phyloP scores from a whole-genome alignment of 2,888 invertebrate species.

The Trypoxylon attenuatum region DNA sequence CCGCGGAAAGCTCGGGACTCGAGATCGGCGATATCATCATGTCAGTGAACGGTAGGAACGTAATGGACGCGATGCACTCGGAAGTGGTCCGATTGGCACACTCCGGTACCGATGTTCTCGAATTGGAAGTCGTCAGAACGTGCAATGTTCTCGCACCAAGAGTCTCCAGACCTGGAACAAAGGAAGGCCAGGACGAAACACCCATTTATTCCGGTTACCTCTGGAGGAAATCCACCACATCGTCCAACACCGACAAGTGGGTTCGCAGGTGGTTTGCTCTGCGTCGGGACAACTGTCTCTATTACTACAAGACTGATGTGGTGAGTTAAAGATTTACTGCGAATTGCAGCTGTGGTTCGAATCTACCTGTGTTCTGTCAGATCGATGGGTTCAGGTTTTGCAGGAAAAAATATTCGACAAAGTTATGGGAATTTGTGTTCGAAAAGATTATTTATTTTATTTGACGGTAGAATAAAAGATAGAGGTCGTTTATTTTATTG shows the following conservation, averaged over 20 bases:
- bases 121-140: constrained; percentile 91
- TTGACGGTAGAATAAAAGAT: too few relatives aligned
- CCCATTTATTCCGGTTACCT: constrained; percentile 84
- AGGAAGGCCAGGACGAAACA: constrained; percentile 75
- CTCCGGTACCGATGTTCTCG: constrained; percentile 89
- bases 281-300: constrained; percentile 93
- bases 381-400: too few relatives aligned
- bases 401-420: too few relatives aligned
- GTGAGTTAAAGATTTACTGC: too few relatives aligned
- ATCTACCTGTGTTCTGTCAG: too few relatives aligned
- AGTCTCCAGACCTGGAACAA: constrained; percentile 79
- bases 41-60: constrained; percentile 92
- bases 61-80: constrained; percentile 93
- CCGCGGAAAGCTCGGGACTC: constrained; percentile 92
- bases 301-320: constrained; percentile 94
- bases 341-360: too few relatives aligned
- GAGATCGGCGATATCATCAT: constrained; percentile 96
- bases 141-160: constrained; percentile 86
- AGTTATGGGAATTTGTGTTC: not conserved
- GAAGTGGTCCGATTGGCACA: constrained; percentile 95
- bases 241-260: constrained; percentile 81
- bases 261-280: constrained; percentile 93
- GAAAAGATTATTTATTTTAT: too few relatives aligned
- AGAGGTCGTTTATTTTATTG: too few relatives aligned
- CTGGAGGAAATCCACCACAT: constrained; percentile 83